Evolutionary conservation across 2,113 vertebrate genomes (phyloP).

Genomic region (Hystrix brachyura): DNA sequence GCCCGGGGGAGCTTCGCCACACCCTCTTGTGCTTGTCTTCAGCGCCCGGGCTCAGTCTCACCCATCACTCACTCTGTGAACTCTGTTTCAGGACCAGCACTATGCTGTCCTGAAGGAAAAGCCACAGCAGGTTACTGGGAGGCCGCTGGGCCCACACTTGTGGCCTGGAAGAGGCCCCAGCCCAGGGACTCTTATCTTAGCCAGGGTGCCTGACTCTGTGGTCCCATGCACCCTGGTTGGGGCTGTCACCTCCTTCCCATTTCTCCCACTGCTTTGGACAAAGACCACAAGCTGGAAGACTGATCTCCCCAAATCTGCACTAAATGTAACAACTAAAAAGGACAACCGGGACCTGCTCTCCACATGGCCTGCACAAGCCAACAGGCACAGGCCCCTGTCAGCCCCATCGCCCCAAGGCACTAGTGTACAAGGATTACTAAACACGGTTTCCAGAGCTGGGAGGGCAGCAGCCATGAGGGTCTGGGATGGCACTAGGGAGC

Average conservation of each 20-base stretch:
- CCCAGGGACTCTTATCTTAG: background rate
- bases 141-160: background rate
- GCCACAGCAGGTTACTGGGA: background rate
- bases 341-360: background rate
- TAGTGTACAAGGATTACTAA: conserved; percentile 56
- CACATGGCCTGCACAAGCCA: background rate
- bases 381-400: background rate
- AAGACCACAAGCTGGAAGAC: background rate
- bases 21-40: background rate
- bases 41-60: background rate
- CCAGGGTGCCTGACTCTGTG: background rate
- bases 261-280: background rate
- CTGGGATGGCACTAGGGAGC: conserved; percentile 55
- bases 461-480: conserved; percentile 60
- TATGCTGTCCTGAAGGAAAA: background rate
- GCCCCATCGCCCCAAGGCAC: background rate
- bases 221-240: background rate
- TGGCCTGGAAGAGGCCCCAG: background rate
- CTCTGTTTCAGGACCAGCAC: background rate
- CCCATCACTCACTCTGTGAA: background rate
- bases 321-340: background rate
- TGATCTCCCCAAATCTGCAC: background rate
- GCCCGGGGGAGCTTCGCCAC: rapidly evolving
- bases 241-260: background rate
- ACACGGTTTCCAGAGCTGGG: conserved; percentile 78